A percentile compares a stretch with the other conserved stretches of the same genome.
Conservation (phyloP, 1,140 invertebrate genomes). For the Conopomorpha cramerella region DNA sequence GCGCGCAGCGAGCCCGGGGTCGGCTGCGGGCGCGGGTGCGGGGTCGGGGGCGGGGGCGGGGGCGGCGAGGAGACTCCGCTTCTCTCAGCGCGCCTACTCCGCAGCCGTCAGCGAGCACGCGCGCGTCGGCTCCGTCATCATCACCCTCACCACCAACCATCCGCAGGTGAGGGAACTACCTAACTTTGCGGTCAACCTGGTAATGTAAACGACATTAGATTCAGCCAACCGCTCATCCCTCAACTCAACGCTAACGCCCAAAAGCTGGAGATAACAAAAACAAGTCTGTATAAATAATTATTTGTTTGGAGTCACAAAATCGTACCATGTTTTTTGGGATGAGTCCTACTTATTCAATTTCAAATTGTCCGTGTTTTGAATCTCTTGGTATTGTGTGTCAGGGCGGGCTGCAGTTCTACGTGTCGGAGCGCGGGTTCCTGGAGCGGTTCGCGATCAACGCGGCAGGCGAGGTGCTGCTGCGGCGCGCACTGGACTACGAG, state of each 20-base stretch:
- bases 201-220: no score
- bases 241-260: no score
- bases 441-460: conserved; percentile 75
- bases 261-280: no score
- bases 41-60: conserved; percentile 70
- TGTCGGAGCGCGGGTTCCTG: conserved; percentile 67
- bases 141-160: conserved; percentile 65
- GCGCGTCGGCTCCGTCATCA: conserved; percentile 71
- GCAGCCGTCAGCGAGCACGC: conserved; percentile 77
- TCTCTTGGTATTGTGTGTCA: no score
- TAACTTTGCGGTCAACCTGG: no score
- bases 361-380: no score
- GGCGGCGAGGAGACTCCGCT: conserved; percentile 53
- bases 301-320: no score
- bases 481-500: conserved; percentile 81
- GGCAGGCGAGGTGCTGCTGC: conserved; percentile 80
- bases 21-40: conserved; percentile 8
- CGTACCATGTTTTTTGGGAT: no score
- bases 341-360: no score
- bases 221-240: no score
- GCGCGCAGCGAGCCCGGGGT: conserved; percentile 42
- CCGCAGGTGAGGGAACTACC: conserved; percentile 49
- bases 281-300: no score
- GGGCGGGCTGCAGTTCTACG: conserved; percentile 60
- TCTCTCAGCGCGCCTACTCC: conserved; percentile 75